These are phyloP conservation scores for Pluvianellus socialis DNA, from an alignment of 2,113 vertebrate species.

Conservation along the genomic window DNA sequence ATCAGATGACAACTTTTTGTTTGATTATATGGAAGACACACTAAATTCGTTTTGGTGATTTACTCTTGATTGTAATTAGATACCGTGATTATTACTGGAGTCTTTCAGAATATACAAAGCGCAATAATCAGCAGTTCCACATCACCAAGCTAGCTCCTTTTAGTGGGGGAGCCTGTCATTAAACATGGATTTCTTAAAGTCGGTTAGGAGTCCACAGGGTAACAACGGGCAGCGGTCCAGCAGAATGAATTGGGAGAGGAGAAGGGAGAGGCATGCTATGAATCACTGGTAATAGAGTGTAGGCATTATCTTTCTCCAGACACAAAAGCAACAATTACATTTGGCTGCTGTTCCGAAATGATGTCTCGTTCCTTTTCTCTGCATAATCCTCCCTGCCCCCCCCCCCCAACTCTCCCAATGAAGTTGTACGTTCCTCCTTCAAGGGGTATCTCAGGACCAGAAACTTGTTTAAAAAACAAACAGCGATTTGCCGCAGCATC, in stretches of 20 bases:
- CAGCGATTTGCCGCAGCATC: neutral
- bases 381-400: neutral
- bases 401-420: neutral
- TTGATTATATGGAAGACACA: neutral
- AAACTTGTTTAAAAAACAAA: neutral
- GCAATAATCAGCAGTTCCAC: neutral
- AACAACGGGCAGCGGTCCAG: neutral
- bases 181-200: neutral
- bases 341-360: conserved; percentile 21
- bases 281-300: conserved; percentile 11
- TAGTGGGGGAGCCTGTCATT: neutral
- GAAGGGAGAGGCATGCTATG: conserved; percentile 18
- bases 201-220: neutral
- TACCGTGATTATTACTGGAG: neutral
- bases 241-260: neutral
- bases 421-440: neutral
- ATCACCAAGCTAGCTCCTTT: neutral
- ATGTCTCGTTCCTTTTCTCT: neutral
- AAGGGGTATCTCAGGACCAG: neutral
- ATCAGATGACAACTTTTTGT: neutral
- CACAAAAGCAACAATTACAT: conserved; percentile 43
- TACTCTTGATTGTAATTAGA: neutral
- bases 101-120: neutral
- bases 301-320: conserved; percentile 43
- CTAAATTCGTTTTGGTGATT: neutral